These are phyloP conservation scores for Phaedon cochleariae DNA, from an alignment of 2,888 invertebrate species.

Conservation along the genomic window DNA sequence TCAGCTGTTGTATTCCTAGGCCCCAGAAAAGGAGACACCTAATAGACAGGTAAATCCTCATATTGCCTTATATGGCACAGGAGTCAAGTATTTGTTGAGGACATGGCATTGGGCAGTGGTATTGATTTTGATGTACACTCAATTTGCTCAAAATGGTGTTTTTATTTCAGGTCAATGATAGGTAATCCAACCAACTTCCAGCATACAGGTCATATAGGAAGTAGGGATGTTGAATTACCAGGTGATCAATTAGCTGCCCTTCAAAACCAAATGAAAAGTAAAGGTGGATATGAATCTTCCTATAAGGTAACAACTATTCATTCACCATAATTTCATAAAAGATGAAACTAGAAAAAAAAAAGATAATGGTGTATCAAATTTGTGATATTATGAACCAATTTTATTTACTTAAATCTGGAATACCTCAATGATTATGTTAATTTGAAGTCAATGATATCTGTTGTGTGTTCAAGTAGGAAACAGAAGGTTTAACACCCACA, in stretches of 20 bases:
- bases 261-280: slow-evolving; percentile 95
- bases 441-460: too few relatives aligned
- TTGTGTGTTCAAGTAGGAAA: not conserved
- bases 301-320: slow-evolving; percentile 59
- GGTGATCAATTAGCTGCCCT: slow-evolving; percentile 84
- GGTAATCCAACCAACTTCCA: slow-evolving; percentile 95
- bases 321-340: not conserved
- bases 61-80: slow-evolving; percentile 9
- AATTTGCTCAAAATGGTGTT: slow-evolving; percentile 6
- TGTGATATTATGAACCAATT: too few relatives aligned
- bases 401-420: too few relatives aligned
- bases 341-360: too few relatives aligned
- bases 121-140: slow-evolving; percentile 10
- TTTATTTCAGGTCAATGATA: slow-evolving; percentile 86
- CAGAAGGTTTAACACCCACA: not conserved
- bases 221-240: slow-evolving; percentile 87
- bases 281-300: slow-evolving; percentile 85
- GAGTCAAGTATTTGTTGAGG: slow-evolving; percentile 15
- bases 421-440: too few relatives aligned
- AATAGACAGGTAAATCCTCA: slow-evolving; percentile 68
- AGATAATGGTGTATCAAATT: too few relatives aligned
- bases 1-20: slow-evolving; percentile 88
- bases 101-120: slow-evolving; percentile 3
- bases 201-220: slow-evolving; percentile 92
- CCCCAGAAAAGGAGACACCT: slow-evolving; percentile 79